Base-by-base conservation (phyloP, 2,113 vertebrate genomes). In the Podarcis muralis region DNA sequence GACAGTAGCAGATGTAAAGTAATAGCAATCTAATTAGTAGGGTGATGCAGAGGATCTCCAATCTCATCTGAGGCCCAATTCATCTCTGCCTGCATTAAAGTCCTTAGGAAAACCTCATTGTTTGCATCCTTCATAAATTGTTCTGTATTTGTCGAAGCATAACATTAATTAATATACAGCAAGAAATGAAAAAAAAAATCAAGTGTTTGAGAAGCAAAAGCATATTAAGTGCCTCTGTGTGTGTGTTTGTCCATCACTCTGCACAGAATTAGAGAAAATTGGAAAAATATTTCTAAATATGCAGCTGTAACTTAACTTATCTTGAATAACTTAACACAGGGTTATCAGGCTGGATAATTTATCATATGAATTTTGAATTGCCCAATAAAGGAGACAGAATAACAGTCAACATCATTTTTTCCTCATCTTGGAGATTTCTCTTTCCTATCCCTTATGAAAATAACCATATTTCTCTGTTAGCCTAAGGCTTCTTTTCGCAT, bases 391-490 rank as follows among this genome's bases (percentile, higher is more conserved):
- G 68, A 1, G 6, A 81, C n/a, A 32, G 53, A 74, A 23, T 59
- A 37, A 40, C 81, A 87, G 48, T 89, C 18, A 88, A 18, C 81
- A 81, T 59, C 37, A 0, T n/a, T 77, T 0, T 72, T 66, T 32
- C 68, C 3, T 86, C 12, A 72, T 62, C 8, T 25, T 25, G 86
- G 92, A 89, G 59, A 62, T 62, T 48, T 53, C 78, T 1, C 53
- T 79, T 82, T 86, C 72, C 48, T 82, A 76, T 30, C 12, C 15
- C 27, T 89, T 83, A n/a, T 78, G 87, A 87, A 85, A 83, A 90
- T 72, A 83, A 2, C 1, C 3, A 75, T 22, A 23, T 84, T 82
- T 89, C 37, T 69, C 37, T 65, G 37, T 87, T 87, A 85, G 18
- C 77, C 3, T 59, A 40, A 72, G n/a, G 53, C 0, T 78, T 32